Conservation (phyloP, 64 coral and sea anemone genomes). For the Porites australiensis region DNA sequence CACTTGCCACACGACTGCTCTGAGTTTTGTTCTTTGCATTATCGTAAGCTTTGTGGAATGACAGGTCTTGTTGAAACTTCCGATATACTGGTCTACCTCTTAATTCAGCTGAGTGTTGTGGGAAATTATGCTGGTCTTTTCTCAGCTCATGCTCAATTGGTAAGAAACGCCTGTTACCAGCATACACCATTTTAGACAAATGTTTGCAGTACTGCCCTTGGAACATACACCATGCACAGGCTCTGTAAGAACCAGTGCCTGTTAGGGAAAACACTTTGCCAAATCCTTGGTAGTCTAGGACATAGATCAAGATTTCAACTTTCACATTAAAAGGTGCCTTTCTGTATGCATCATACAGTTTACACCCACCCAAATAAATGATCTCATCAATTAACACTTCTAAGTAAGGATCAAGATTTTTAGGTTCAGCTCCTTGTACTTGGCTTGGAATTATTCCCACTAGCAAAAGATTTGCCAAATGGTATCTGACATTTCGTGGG, state of each 20-base stretch:
- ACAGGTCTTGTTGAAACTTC: slow-evolving; percentile 15
- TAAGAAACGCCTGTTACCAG: slow-evolving; percentile 39
- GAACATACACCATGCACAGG: slow-evolving; percentile 30
- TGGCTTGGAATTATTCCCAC: slow-evolving; percentile 55
- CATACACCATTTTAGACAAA: slow-evolving; percentile 53
- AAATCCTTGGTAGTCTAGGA: slow-evolving; percentile 56
- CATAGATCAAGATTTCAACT: slow-evolving; percentile 49
- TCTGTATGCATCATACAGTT: slow-evolving; percentile 58
- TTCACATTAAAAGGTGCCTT: slow-evolving; percentile 54
- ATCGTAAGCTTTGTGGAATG: slow-evolving; percentile 47
- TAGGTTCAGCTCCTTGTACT: slow-evolving; percentile 36
- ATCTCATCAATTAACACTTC: slow-evolving; percentile 65
- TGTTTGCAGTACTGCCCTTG: slow-evolving; percentile 57
- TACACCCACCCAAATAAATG: background rate
- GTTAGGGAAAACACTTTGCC: slow-evolving; percentile 50
- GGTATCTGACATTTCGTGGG: background rate
- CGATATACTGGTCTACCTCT: background rate
- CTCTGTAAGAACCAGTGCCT: slow-evolving; percentile 65
- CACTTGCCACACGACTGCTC: background rate
- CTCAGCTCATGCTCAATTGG: background rate
- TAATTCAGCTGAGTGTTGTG: background rate
- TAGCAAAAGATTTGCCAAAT: slow-evolving; percentile 53
- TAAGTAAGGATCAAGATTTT: slow-evolving; percentile 62
- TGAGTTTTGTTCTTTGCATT: slow-evolving; percentile 29
- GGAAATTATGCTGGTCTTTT: slow-evolving; percentile 11